phyloP scores from a whole-genome alignment of 2,888 invertebrate species.

The Melipona beecheii region DNA sequence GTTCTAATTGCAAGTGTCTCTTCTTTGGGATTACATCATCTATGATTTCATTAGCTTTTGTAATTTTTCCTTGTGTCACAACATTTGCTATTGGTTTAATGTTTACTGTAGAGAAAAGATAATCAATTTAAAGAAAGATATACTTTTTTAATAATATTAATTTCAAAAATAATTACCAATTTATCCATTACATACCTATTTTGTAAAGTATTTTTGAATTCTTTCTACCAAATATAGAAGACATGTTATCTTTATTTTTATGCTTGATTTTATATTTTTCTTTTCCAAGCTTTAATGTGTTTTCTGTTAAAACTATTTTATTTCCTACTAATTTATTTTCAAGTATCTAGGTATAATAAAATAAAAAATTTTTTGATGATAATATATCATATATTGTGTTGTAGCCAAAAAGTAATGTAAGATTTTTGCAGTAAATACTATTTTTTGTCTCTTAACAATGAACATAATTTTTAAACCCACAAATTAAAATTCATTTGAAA shows the following conservation, averaged over 20 bases:
- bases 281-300: conserved; percentile 62
- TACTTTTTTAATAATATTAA: background rate
- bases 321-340: conserved; percentile 51
- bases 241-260: conserved; percentile 44
- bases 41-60: background rate
- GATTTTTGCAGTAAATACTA: too few relatives aligned
- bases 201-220: conserved; percentile 55
- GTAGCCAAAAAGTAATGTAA: too few relatives aligned
- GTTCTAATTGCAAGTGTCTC: background rate
- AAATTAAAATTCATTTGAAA: too few relatives aligned
- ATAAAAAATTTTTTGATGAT: background rate
- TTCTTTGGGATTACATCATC: too few relatives aligned
- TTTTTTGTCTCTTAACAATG: too few relatives aligned
- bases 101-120: conserved; percentile 18
- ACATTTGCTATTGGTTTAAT: conserved; percentile 17
- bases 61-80: conserved; percentile 7
- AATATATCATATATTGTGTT: background rate
- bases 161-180: background rate
- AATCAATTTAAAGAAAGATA: too few relatives aligned
- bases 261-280: conserved; percentile 52
- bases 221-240: conserved; percentile 63
- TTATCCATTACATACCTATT: conserved; percentile 54
- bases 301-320: conserved; percentile 55
- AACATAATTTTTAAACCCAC: too few relatives aligned
- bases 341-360: conserved; percentile 6